These are phyloP conservation scores for Tethya wilhelma DNA, from an alignment of 37 sponge, comb jelly and placozoan genomes.

Conservation along the genomic window DNA sequence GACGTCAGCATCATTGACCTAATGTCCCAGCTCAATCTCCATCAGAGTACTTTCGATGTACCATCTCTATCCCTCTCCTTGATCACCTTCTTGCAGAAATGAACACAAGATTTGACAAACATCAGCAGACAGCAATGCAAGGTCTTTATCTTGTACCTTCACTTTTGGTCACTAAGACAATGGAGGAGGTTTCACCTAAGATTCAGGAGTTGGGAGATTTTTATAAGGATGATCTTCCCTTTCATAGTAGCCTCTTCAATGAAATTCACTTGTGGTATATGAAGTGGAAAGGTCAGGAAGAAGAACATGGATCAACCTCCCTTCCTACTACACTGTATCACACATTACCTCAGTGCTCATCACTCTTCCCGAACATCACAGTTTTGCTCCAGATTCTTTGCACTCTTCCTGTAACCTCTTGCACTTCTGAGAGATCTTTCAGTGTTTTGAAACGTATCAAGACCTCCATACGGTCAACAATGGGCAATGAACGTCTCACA, in stretches of 20 bases:
- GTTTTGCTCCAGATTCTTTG: conserved; percentile 25
- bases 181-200: not conserved
- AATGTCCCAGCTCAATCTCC: conserved; percentile 36
- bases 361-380: conserved; percentile 17
- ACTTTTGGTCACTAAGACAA: not conserved
- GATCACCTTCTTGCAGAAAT: conserved; percentile 44
- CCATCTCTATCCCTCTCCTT: conserved; percentile 32
- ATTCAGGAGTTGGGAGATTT: not conserved
- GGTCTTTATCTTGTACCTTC: conserved; percentile 7
- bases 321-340: conserved; percentile 4
- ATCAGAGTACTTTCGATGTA: conserved; percentile 15
- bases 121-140: conserved; percentile 47
- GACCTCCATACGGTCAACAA: conserved; percentile 14
- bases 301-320: conserved; percentile 12
- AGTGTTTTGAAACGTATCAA: conserved; percentile 47
- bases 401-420: conserved; percentile 41
- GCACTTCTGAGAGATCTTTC: conserved; percentile 42
- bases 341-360: conserved; percentile 18
- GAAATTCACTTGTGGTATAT: conserved; percentile 47
- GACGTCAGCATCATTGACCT: conserved; percentile 32
- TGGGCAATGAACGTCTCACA: conserved; percentile 25
- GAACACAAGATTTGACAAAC: conserved; percentile 12
- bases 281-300: conserved; percentile 15
- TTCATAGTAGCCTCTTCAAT: not conserved
- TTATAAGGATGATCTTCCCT: conserved; percentile 30